Base-by-base conservation (phyloP, 2,113 vertebrate species). In the Notothenia rossii region DNA sequence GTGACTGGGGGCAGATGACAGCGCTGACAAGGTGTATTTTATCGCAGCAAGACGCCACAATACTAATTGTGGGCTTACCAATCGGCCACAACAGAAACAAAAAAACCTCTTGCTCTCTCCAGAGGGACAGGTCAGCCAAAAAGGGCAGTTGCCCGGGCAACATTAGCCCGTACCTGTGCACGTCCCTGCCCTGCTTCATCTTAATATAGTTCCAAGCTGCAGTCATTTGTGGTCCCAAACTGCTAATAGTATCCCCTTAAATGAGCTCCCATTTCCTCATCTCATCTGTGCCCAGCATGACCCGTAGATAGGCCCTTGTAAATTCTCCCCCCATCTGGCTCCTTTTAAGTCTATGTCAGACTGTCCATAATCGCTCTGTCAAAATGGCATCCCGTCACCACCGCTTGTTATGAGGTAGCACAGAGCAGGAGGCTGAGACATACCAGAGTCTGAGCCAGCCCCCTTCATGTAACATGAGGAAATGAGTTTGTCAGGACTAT, bases 401-500 rank as follows among this genome's bases (percentile, higher is more conserved):
- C 55, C 17, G 77, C 79, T 92, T 86, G 86, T 90, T 90, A 81
- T 75, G 90, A 87, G 89, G 91, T 72, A 88, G 86, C 48, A 22
- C 86, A 86, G 91, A 82, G 79, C 75, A 67, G 55, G 70, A 87
- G 77, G 67, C 72, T 84, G 87, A 92, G 77, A 89, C 89, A 77
- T 85, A 81, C 85, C 90, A 91, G 86, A 88, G 85, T 83, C 70
- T 17, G 83, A 66, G 81, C 78, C 91, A 81, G 80, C 85, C 85
- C 82, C 68, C 82, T 85, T 82, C 86, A 86, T 92, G 92, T 90
- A 93, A 91, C 94, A 90, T 85, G 86, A 93, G 92, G 93, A 95
- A 95, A 93, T 94, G 89, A 94, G 93, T 92, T 91, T 92, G 91
- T 95, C 94, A 93, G 89, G 88, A 94, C 92, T 95, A 94, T 94